Evolutionary conservation across 1,140 invertebrate species (phyloP).

Genomic region (Euschistus heros): DNA sequence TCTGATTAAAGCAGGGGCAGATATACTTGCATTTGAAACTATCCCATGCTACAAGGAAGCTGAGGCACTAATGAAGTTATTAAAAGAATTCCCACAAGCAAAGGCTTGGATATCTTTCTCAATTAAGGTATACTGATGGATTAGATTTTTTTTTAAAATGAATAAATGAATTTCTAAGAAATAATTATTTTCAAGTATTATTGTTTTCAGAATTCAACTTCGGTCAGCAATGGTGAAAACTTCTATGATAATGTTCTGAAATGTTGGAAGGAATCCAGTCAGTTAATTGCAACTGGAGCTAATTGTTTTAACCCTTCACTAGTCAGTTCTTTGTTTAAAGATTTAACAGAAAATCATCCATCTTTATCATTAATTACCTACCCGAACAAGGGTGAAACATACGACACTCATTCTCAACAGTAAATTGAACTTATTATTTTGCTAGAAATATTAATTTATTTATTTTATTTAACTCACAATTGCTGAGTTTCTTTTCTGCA

Average conservation of each 20-base stretch:
- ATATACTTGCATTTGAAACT: slow-evolving; percentile 79
- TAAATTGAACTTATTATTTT: too few species aligned
- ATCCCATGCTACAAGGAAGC: slow-evolving; percentile 75
- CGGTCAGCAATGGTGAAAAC: slow-evolving; percentile 60
- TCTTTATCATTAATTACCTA: slow-evolving; percentile 54
- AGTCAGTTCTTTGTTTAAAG: slow-evolving; percentile 44
- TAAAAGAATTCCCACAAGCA: slow-evolving; percentile 56
- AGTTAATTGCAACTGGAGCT: slow-evolving; percentile 68
- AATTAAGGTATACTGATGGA: slow-evolving; percentile 47
- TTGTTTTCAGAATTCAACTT: slow-evolving; percentile 44
- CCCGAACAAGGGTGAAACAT: slow-evolving; percentile 56
- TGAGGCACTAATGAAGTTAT: slow-evolving; percentile 60
- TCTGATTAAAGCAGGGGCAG: slow-evolving; percentile 62
- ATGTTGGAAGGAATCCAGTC: slow-evolving; percentile 53
- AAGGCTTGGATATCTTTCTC: slow-evolving; percentile 80
- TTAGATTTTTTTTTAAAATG: slow-evolving; percentile 24
- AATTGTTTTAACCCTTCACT: slow-evolving; percentile 67
- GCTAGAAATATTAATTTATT: too few species aligned
- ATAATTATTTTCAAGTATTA: neutral
- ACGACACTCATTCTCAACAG: slow-evolving; percentile 5
- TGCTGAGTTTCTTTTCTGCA: too few species aligned
- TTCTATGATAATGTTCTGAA: slow-evolving; percentile 49
- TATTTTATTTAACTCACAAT: too few species aligned
- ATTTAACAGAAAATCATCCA: slow-evolving; percentile 37
- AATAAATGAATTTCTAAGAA: neutral